Percentiles rank a stretch among this genome's conserved stretches.
These are phyloP conservation scores for Todiramphus saurophagus DNA, from an alignment of 2,113 vertebrate species.

Conservation along the genomic window DNA sequence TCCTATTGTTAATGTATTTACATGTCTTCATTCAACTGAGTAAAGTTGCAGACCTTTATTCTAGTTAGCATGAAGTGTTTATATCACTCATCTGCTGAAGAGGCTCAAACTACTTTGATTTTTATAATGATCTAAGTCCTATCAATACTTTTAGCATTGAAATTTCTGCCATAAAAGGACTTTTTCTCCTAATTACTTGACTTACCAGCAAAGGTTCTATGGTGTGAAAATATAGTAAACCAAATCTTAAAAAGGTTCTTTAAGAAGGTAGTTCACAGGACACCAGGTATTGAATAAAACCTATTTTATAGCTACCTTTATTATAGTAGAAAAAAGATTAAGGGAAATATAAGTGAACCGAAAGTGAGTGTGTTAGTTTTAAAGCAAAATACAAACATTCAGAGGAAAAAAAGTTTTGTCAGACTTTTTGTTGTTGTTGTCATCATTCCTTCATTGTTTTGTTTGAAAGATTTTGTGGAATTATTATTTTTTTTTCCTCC, in stretches of 20 bases:
- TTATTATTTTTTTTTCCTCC: neutral
- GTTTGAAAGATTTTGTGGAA: neutral
- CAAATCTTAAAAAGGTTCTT: neutral
- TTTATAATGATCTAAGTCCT: neutral
- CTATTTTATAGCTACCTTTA: neutral
- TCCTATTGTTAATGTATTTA: neutral
- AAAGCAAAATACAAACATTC: conserved; percentile 6
- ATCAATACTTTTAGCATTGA: neutral
- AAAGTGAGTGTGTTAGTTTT: neutral
- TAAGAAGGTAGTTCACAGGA: neutral
- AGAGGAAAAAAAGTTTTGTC: neutral
- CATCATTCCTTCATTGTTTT: neutral
- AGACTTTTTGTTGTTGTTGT: neutral
- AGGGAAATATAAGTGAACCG: neutral
- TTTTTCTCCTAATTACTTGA: neutral
- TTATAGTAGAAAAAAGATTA: neutral
- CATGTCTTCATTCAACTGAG: neutral
- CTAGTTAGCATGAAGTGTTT: neutral
- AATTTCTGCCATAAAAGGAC: neutral
- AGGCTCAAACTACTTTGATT: neutral
- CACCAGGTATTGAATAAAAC: neutral
- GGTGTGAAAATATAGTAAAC: neutral
- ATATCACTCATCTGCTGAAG: neutral
- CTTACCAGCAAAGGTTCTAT: neutral
- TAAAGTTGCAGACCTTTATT: neutral